phyloP scores from a whole-genome alignment of 1,140 invertebrate genomes.

The Drosophila nebulosa region DNA sequence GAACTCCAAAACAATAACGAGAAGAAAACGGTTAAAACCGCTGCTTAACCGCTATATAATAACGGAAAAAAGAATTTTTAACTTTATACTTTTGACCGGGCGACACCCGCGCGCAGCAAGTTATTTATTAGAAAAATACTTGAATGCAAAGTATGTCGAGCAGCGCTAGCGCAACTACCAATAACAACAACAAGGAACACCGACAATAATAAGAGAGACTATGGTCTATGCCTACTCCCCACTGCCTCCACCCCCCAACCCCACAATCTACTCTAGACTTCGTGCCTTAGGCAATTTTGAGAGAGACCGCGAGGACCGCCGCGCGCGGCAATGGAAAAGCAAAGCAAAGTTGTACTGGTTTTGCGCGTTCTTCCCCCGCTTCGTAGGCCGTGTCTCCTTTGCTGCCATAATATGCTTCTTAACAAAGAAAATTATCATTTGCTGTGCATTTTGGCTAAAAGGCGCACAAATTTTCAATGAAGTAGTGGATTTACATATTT shows the following conservation, averaged over 20 bases:
- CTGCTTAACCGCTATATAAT: too few species aligned
- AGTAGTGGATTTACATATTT: slow-evolving; percentile 79
- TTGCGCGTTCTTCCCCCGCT: too few species aligned
- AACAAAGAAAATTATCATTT: slow-evolving; percentile 80
- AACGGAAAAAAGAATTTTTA: slow-evolving; percentile 78
- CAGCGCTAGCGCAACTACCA: slow-evolving; percentile 50
- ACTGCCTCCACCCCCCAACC: background rate
- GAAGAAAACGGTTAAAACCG: slow-evolving; percentile 76
- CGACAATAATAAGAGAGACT: slow-evolving; percentile 10
- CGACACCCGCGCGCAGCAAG: slow-evolving; percentile 53
- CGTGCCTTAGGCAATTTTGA: slow-evolving; percentile 42
- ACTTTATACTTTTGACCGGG: slow-evolving; percentile 78
- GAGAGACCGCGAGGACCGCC: slow-evolving; percentile 54
- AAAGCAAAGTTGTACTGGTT: too few species aligned
- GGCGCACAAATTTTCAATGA: slow-evolving; percentile 80
- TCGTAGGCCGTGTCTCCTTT: background rate
- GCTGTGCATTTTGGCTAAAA: slow-evolving; percentile 78
- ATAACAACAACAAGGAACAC: slow-evolving; percentile 30
- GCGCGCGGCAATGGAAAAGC: slow-evolving; percentile 11
- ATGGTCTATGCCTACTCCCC: background rate
- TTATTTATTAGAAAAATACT: slow-evolving; percentile 76
- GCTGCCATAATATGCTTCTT: slow-evolving; percentile 68
- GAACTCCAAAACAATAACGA: slow-evolving; percentile 71
- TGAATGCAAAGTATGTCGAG: slow-evolving; percentile 72
- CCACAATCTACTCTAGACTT: background rate